Conservation (phyloP, 2,888 invertebrate genomes). For the Frankliniella fusca region DNA sequence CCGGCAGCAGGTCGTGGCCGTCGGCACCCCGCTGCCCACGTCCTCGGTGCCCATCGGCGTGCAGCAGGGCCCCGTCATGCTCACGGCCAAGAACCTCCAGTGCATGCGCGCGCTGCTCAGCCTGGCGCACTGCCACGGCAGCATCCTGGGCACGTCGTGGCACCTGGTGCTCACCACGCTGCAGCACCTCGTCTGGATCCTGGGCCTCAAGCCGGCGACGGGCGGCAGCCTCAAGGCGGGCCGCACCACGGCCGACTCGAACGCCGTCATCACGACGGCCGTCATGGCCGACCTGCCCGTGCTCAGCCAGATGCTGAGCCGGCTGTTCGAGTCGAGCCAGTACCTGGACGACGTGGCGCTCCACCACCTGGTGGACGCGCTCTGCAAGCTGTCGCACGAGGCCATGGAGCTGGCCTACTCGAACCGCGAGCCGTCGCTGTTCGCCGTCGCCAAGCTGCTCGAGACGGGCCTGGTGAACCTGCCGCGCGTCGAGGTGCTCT, state of each 20-base stretch:
- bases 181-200: conserved; percentile 82
- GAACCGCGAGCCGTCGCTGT: conserved; percentile 92
- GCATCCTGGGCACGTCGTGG: conserved; percentile 90
- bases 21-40: conserved; percentile 90
- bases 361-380: conserved; percentile 92
- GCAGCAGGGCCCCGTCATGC: conserved; percentile 87
- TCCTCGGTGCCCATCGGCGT: conserved; percentile 72
- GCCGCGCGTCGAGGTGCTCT: conserved; percentile 86
- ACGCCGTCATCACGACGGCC: conserved; percentile 88
- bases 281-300: conserved; percentile 93
- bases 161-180: conserved; percentile 91
- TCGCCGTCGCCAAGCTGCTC: conserved; percentile 96
- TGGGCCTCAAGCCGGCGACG: conserved; percentile 90
- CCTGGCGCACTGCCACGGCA: conserved; percentile 87
- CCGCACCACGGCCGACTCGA: conserved; percentile 70
- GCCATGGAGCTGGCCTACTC: conserved; percentile 96
- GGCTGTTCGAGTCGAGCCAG: conserved; percentile 91
- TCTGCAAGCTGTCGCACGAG: conserved; percentile 93
- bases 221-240: conserved; percentile 88
- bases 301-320: conserved; percentile 83
- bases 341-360: conserved; percentile 89
- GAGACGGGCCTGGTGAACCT: conserved; percentile 95
- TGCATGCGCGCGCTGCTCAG: conserved; percentile 89
- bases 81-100: conserved; percentile 95
- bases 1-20: conserved; percentile 92